A percentile compares a stretch with the other conserved stretches of the same genome.
Conservation (phyloP, 2,888 invertebrate species). For the Callyntrura sp. region DNA sequence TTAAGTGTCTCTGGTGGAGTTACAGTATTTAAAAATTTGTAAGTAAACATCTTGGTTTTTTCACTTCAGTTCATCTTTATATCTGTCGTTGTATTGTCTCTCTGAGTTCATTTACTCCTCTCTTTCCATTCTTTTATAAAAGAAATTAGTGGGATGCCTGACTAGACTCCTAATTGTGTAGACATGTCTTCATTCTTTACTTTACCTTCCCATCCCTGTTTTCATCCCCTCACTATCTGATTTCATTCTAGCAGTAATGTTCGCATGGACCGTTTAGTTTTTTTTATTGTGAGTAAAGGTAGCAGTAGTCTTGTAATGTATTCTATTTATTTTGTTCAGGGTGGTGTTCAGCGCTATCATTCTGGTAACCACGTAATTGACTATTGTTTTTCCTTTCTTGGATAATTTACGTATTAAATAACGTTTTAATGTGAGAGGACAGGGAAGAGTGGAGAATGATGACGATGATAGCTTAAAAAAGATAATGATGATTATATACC, state of each 20-base stretch:
- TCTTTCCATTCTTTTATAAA: too few relatives aligned
- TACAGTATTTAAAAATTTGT: too few relatives aligned
- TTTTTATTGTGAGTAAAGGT: too few relatives aligned
- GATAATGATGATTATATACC: constrained; percentile 36
- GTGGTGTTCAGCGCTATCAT: constrained; percentile 4
- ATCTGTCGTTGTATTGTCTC: too few relatives aligned
- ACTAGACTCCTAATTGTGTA: background rate
- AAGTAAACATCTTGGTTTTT: too few relatives aligned
- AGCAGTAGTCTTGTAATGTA: background rate
- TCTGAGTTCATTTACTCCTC: too few relatives aligned
- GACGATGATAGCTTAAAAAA: background rate
- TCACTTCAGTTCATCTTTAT: too few relatives aligned
- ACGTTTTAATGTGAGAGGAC: constrained; percentile 44
- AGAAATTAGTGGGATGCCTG: too few relatives aligned
- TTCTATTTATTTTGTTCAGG: background rate
- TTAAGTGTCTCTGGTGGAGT: too few relatives aligned
- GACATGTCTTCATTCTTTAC: background rate
- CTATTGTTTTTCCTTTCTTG: constrained; percentile 59
- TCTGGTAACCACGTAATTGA: constrained; percentile 30
- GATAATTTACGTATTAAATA: constrained; percentile 59
- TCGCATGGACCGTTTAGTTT: too few relatives aligned
- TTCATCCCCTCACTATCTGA: background rate
- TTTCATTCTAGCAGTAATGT: too few relatives aligned
- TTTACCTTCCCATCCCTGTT: background rate
- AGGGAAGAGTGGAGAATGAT: constrained; percentile 28